Conservation (phyloP, 2,888 invertebrate genomes). For the Machimus rusticus region DNA sequence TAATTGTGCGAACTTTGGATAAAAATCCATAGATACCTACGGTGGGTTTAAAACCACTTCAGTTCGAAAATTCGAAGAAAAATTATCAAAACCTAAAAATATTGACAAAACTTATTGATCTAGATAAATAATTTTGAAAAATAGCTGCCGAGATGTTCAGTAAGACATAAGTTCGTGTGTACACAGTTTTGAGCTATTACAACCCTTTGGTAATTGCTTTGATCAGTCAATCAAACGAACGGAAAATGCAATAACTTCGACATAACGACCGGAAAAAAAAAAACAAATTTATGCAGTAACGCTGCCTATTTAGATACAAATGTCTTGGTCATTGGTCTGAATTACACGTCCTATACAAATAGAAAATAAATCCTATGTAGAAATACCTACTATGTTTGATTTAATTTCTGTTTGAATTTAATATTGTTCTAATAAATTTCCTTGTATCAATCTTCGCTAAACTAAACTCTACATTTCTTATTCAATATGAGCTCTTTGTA, state of each 20-base stretch:
- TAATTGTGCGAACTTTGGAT: neutral
- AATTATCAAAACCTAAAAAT: neutral
- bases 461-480: slow-evolving; percentile 39
- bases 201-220: slow-evolving; percentile 15
- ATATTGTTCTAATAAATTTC: slow-evolving; percentile 38
- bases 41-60: neutral
- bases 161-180: neutral
- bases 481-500: slow-evolving; percentile 35
- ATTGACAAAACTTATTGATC: neutral
- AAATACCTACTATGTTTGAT: slow-evolving; percentile 37
- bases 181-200: slow-evolving; percentile 4
- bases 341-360: slow-evolving; percentile 33
- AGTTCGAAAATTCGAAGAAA: neutral
- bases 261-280: neutral
- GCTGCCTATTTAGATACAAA: slow-evolving; percentile 28
- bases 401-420: slow-evolving; percentile 37
- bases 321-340: slow-evolving; percentile 28
- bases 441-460: slow-evolving; percentile 37
- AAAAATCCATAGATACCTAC: neutral
- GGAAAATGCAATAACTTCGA: neutral
- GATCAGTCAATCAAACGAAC: neutral
- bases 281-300: neutral
- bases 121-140: neutral
- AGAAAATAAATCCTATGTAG: slow-evolving; percentile 24
- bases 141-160: neutral